Percentiles rank a stretch among this genome's conserved stretches.
Conservation (phyloP, 2,113 vertebrate genomes). For the Murina feae region DNA sequence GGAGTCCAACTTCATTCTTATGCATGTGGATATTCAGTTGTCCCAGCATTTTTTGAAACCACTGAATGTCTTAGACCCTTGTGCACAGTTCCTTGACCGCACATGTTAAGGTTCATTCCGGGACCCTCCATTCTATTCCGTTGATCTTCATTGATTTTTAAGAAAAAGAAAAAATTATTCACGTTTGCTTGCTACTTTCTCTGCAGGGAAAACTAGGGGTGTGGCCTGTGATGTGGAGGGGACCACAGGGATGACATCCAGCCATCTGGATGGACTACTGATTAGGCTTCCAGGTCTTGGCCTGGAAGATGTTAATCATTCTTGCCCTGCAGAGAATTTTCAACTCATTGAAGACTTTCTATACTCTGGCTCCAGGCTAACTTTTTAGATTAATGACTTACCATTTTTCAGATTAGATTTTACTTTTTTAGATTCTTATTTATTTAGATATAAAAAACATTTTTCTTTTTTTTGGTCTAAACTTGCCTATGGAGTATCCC, state of each 20-base stretch:
- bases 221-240: neutral
- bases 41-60: neutral
- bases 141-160: neutral
- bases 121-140: neutral
- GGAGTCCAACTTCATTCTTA: neutral
- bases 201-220: neutral
- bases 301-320: neutral
- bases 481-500: neutral
- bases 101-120: neutral
- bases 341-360: neutral
- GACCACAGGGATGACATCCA: neutral
- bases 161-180: neutral
- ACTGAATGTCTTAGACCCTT: neutral
- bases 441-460: neutral
- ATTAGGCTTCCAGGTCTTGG: neutral
- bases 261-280: neutral
- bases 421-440: neutral
- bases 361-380: neutral
- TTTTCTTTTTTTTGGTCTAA: neutral
- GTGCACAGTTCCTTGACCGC: neutral
- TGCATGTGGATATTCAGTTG: neutral
- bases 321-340: neutral
- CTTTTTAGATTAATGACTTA: neutral
- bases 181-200: neutral
- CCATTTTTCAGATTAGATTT: neutral